phyloP scores from a whole-genome alignment of 2,113 vertebrate genomes.

The Corydoras sp. region DNA sequence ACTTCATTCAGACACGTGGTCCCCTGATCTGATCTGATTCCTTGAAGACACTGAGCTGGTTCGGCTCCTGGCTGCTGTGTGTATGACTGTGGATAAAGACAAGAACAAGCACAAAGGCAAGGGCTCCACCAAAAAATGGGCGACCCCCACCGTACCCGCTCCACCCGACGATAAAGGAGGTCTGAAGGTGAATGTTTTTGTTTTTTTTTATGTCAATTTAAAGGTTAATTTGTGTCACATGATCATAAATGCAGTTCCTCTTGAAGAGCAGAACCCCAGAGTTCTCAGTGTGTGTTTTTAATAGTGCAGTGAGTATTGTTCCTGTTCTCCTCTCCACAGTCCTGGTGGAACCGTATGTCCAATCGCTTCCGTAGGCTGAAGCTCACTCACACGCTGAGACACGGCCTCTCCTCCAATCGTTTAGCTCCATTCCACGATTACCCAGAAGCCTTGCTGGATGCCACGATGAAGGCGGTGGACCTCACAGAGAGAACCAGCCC shows the following conservation, averaged over 20 bases:
- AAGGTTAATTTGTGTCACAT: too few relatives aligned
- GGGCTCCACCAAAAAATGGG: conserved; percentile 66
- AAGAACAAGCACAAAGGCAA: conserved; percentile 73
- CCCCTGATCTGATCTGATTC: too few relatives aligned
- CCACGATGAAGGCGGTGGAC: conserved; percentile 76
- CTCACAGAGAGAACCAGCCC: conserved; percentile 47
- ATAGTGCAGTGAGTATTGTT: neutral
- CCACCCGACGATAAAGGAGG: conserved; percentile 89
- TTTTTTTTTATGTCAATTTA: neutral
- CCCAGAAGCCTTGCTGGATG: conserved; percentile 68
- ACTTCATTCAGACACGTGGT: too few relatives aligned
- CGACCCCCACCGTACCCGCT: conserved; percentile 71
- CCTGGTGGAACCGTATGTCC: conserved; percentile 98
- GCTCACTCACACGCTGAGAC: conserved; percentile 85
- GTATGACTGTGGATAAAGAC: conserved; percentile 89
- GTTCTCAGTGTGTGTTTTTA: too few relatives aligned
- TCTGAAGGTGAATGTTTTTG: conserved; percentile 76
- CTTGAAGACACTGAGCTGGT: conserved; percentile 88
- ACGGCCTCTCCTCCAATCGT: conserved; percentile 80
- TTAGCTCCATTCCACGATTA: conserved; percentile 81
- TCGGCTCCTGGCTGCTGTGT: conserved; percentile 88
- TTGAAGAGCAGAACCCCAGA: too few relatives aligned
- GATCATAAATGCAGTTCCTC: too few relatives aligned
- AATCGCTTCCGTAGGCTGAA: conserved; percentile 94
- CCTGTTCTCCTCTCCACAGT: conserved; percentile 59